Conservation (phyloP, 64 coral and sea anemone species). For the Porites australiensis region DNA sequence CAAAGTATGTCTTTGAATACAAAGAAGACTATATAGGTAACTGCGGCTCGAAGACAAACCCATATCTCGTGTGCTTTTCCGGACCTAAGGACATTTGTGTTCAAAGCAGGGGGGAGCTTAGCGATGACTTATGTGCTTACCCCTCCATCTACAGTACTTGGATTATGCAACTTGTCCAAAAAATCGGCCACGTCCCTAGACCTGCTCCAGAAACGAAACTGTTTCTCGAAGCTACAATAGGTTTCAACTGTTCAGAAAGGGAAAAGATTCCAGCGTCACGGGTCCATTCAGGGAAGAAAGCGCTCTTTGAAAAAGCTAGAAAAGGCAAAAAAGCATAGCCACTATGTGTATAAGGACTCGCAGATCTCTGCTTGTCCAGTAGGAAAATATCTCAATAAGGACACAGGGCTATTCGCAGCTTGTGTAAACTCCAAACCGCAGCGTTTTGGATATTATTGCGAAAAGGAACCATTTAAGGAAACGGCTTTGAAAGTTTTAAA, state of each 20-base stretch:
- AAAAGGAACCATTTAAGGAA: neutral
- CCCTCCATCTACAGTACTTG: constrained; percentile 63
- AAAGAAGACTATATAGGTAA: constrained; percentile 59
- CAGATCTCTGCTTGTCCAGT: constrained; percentile 11
- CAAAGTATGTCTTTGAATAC: constrained; percentile 62
- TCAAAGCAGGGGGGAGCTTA: constrained; percentile 43
- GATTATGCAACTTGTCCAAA: constrained; percentile 35
- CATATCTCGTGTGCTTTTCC: constrained; percentile 47
- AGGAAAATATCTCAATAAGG: constrained; percentile 49
- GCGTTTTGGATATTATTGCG: constrained; percentile 53
- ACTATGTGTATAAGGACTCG: neutral
- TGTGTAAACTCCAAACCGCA: constrained; percentile 39
- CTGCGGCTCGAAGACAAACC: constrained; percentile 42
- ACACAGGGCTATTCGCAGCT: constrained; percentile 32
- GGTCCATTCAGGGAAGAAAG: constrained; percentile 1
- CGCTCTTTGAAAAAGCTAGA: neutral
- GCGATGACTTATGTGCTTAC: constrained; percentile 40
- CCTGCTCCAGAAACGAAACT: constrained; percentile 24
- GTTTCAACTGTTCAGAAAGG: constrained; percentile 52
- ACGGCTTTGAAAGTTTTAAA: no score
- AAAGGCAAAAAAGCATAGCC: constrained; percentile 26
- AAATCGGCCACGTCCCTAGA: constrained; percentile 37
- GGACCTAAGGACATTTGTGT: constrained; percentile 58
- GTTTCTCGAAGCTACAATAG: constrained; percentile 50
- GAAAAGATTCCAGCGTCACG: constrained; percentile 1